These are phyloP conservation scores for Drosophila flavopinicola DNA, from an alignment of 2,888 invertebrate genomes.

Conservation along the genomic window DNA sequence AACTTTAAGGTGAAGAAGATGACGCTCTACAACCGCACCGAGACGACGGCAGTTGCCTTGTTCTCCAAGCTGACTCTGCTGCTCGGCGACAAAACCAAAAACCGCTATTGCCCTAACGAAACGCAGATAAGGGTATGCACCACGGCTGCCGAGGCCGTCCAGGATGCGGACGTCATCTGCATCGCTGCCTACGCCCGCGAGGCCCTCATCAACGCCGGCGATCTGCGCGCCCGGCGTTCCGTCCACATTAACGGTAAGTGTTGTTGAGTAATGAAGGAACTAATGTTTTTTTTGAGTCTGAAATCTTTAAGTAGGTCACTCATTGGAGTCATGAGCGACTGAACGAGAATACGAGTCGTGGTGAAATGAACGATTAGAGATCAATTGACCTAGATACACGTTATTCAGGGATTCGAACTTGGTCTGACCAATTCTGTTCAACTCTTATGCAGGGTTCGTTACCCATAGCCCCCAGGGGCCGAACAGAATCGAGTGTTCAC, in stretches of 20 bases:
- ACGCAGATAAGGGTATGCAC: conserved; percentile 30
- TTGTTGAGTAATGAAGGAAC: too few species aligned
- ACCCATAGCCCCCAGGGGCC: too few species aligned
- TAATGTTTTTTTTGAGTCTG: too few species aligned
- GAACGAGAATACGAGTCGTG: too few species aligned
- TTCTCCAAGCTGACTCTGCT: conserved; percentile 73
- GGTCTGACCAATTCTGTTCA: too few species aligned
- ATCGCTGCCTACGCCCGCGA: conserved; percentile 86
- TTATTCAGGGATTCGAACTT: too few species aligned
- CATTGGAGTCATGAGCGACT: too few species aligned
- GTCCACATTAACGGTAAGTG: conserved; percentile 88
- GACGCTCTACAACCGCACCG: conserved; percentile 86
- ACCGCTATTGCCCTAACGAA: not conserved
- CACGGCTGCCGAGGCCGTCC: conserved; percentile 85
- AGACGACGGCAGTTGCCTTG: conserved; percentile 79
- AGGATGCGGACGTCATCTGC: conserved; percentile 87
- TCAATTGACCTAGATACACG: too few species aligned
- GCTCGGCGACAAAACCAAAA: not conserved
- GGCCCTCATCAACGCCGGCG: conserved; percentile 85
- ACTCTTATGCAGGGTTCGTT: too few species aligned
- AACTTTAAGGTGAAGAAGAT: conserved; percentile 85
- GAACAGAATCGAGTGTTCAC: too few species aligned
- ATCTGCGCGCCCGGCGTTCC: conserved; percentile 85
- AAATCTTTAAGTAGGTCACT: too few species aligned
- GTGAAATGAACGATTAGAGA: too few species aligned